These are phyloP conservation scores for Scolopax mira DNA, from an alignment of 2,113 vertebrate species.

Conservation along the genomic window DNA sequence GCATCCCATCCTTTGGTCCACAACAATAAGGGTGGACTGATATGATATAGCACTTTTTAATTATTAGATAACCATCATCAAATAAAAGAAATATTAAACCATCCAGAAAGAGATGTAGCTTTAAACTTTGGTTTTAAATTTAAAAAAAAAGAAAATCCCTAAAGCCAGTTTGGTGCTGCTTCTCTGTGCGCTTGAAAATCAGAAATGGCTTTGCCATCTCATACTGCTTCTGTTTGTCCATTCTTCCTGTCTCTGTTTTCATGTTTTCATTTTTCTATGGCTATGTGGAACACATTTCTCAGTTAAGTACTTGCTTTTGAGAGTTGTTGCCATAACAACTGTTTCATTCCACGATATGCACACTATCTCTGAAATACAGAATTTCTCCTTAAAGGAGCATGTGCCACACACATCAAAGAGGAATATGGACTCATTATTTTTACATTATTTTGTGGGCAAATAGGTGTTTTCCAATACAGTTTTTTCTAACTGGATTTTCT, in stretches of 20 bases:
- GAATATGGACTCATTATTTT: slow-evolving; percentile 82
- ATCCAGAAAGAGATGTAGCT: not conserved
- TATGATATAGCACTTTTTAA: not conserved
- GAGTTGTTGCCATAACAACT: slow-evolving; percentile 86
- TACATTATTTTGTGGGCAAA: slow-evolving; percentile 84
- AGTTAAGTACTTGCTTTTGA: slow-evolving; percentile 84
- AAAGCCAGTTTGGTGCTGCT: not conserved
- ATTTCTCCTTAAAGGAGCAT: slow-evolving; percentile 82
- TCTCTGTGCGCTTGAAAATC: slow-evolving; percentile 8
- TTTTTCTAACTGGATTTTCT: slow-evolving; percentile 78
- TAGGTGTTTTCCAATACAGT: slow-evolving; percentile 78
- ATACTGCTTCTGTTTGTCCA: slow-evolving; percentile 75
- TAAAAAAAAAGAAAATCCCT: not conserved
- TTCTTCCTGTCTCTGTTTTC: slow-evolving; percentile 82
- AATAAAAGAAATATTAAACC: slow-evolving; percentile 17
- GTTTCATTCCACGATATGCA: slow-evolving; percentile 80
- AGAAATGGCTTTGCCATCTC: slow-evolving; percentile 59
- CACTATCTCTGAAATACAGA: slow-evolving; percentile 85
- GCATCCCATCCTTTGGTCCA: not conserved
- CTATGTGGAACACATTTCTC: slow-evolving; percentile 83
- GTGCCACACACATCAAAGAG: slow-evolving; percentile 81
- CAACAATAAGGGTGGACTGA: not conserved
- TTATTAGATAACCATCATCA: not conserved
- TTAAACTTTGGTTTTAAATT: slow-evolving; percentile 31
- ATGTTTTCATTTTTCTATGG: slow-evolving; percentile 82